phyloP scores from a whole-genome alignment of 2,888 invertebrate species.

The Amphipoea lucens region DNA sequence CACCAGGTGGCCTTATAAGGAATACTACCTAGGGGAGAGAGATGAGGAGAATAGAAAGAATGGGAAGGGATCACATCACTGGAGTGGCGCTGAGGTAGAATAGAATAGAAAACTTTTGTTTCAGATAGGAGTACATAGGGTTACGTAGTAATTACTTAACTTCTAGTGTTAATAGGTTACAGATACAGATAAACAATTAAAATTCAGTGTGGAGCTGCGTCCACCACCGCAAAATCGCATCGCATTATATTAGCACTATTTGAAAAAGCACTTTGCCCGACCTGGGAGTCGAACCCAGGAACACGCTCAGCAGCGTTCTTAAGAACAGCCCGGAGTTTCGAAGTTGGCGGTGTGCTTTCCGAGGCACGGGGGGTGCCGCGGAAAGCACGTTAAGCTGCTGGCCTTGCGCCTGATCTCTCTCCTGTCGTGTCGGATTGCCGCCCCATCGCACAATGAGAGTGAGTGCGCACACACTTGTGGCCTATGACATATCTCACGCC shows the following conservation, averaged over 20 bases:
- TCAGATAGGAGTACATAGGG: no score
- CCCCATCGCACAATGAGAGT: not conserved
- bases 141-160: no score
- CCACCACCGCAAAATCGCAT: no score
- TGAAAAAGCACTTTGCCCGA: not conserved
- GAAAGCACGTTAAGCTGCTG: not conserved
- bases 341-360: not conserved
- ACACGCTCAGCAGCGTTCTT: not conserved
- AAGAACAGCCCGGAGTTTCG: not conserved
- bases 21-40: constrained; percentile 82
- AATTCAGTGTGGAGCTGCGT: no score
- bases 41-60: constrained; percentile 72
- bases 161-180: no score
- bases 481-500: not conserved
- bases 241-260: not conserved
- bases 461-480: not conserved
- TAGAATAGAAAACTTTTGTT: no score
- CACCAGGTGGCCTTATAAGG: constrained; percentile 75
- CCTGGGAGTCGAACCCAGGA: not conserved
- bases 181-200: no score
- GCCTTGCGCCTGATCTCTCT: not conserved
- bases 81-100: constrained; percentile 80
- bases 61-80: constrained; percentile 74
- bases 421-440: not conserved
- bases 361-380: not conserved